Evolutionary conservation across 1,140 invertebrate genomes (phyloP).

Genomic region (Physella acuta): DNA sequence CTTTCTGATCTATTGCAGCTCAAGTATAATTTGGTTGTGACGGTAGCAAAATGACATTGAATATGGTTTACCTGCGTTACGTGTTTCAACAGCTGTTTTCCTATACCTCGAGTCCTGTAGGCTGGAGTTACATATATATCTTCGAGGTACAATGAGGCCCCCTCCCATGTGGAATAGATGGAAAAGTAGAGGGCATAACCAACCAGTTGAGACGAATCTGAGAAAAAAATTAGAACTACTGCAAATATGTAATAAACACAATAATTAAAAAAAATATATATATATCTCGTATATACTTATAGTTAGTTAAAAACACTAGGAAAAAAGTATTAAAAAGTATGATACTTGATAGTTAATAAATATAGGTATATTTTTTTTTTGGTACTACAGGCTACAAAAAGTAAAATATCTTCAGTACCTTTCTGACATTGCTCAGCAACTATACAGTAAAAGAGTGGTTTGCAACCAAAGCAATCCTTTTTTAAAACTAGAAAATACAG

Average conservation of each 20-base stretch:
- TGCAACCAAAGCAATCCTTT: slow-evolving; percentile 41
- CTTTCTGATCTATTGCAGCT: too few species aligned
- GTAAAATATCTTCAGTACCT: too few species aligned
- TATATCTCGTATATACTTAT: too few species aligned
- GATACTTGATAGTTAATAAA: too few species aligned
- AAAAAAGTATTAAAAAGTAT: too few species aligned
- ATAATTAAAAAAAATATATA: too few species aligned
- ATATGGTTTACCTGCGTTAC: slow-evolving; percentile 71
- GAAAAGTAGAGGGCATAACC: slow-evolving; percentile 44
- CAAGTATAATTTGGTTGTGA: too few species aligned
- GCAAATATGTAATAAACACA: too few species aligned
- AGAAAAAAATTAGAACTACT: too few species aligned
- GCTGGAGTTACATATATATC: slow-evolving; percentile 76
- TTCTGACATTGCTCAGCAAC: slow-evolving; percentile 40
- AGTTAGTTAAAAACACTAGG: too few species aligned
- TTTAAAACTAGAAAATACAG: slow-evolving; percentile 32
- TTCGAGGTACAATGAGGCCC: slow-evolving; percentile 63
- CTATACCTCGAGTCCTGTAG: slow-evolving; percentile 70
- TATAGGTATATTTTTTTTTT: too few species aligned
- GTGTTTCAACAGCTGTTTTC: slow-evolving; percentile 69
- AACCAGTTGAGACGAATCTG: slow-evolving; percentile 25
- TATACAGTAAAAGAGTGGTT: slow-evolving; percentile 37
- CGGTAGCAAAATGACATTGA: neutral
- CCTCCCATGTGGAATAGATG: slow-evolving; percentile 50
- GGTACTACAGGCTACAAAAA: too few species aligned